Evolutionary conservation across 1,140 invertebrate species (phyloP).

Genomic region (Anoplolepis gracilipes): DNA sequence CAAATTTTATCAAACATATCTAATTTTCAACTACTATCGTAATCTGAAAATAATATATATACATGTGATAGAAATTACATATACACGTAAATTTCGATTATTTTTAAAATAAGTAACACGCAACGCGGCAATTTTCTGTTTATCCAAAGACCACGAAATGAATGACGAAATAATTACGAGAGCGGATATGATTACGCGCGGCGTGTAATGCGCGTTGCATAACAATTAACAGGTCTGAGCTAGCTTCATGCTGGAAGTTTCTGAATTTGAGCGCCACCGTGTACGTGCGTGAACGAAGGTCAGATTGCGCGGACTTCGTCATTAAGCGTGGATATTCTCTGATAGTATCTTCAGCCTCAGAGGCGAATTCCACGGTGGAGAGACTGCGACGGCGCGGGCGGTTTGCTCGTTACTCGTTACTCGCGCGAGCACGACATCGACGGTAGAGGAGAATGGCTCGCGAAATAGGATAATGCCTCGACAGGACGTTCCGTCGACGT

Average conservation of each 20-base stretch:
- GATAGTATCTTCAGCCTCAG: conserved; percentile 28
- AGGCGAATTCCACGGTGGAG: conserved; percentile 31
- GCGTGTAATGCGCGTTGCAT: conserved; percentile 13
- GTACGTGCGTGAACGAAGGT: conserved; percentile 43
- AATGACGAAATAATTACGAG: conserved; percentile 28
- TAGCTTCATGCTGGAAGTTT: conserved; percentile 19
- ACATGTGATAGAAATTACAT: background rate
- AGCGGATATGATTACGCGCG: conserved; percentile 28
- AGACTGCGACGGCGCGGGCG: conserved; percentile 11
- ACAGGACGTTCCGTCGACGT: conserved; percentile 71
- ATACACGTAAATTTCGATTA: background rate
- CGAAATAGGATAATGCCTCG: conserved; percentile 82
- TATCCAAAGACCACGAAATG: background rate
- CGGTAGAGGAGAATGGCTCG: conserved; percentile 69
- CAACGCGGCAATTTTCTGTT: background rate
- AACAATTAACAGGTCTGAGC: conserved; percentile 28
- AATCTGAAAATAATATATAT: conserved; percentile 1
- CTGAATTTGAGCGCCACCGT: conserved; percentile 8
- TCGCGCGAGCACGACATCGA: conserved; percentile 72
- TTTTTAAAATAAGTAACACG: background rate
- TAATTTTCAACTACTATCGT: background rate
- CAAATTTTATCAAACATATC: background rate
- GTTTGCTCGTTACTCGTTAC: conserved; percentile 68
- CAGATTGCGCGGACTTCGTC: conserved; percentile 40
- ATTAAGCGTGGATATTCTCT: conserved; percentile 29